Percentiles rank a stretch among this genome's conserved stretches.
phyloP scores from a whole-genome alignment of 1,140 invertebrate species.

The Calephelis virginiensis region DNA sequence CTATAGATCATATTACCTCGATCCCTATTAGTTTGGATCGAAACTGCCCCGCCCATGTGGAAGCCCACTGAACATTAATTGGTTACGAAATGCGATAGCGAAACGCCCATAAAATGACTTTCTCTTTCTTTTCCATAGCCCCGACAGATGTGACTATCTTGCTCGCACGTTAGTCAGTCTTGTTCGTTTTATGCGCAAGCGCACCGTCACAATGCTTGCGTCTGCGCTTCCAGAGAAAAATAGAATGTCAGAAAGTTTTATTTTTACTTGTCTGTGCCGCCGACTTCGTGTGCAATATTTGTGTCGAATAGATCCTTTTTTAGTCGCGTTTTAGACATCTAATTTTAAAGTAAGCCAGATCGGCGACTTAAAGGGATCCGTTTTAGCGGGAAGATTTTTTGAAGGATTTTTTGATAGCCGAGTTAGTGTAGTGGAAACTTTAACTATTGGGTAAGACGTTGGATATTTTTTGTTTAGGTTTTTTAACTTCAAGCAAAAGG shows the following conservation, averaged over 20 bases:
- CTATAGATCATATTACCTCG: conserved; percentile 74
- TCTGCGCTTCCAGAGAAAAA: conserved; percentile 66
- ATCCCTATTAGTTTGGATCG: conserved; percentile 69
- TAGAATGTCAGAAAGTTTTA: conserved; percentile 58
- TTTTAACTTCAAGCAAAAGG: no score
- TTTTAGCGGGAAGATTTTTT: conserved; percentile 38
- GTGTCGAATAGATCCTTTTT: conserved; percentile 66
- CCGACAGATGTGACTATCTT: conserved; percentile 29
- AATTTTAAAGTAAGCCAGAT: conserved; percentile 62
- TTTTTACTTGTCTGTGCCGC: conserved; percentile 51
- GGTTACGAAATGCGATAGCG: conserved; percentile 57
- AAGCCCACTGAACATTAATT: conserved; percentile 76
- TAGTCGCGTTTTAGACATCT: conserved; percentile 55
- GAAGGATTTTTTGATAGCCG: conserved; percentile 31
- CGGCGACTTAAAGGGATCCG: conserved; percentile 38
- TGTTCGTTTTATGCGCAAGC: conserved; percentile 61
- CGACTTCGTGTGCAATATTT: conserved; percentile 73
- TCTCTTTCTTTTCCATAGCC: conserved; percentile 31
- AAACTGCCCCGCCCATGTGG: conserved; percentile 56
- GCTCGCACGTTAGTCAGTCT: conserved; percentile 37
- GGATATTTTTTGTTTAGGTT: no score
- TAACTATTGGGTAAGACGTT: conserved; percentile 9
- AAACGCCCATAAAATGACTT: conserved; percentile 57
- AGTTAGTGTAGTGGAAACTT: conserved; percentile 44
- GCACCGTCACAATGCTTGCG: conserved; percentile 62